Percentiles rank a stretch among this genome's conserved stretches.
phyloP scores from a whole-genome alignment of 1,140 invertebrate genomes.

The Odontomachus brunneus region DNA sequence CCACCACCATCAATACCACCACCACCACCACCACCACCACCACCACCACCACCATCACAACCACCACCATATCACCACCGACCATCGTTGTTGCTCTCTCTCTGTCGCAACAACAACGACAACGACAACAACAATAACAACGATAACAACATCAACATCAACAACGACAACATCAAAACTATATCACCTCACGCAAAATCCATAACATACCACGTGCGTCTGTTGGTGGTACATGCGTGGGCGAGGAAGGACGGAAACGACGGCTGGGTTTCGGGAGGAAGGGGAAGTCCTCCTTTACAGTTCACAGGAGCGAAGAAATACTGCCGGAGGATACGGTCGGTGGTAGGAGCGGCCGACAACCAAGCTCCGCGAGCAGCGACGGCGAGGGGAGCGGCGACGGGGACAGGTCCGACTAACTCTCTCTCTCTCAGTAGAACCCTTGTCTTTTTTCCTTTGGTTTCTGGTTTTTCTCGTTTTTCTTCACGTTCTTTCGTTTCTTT shows the following conservation, averaged over 20 bases:
- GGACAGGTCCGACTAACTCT: slow-evolving; percentile 88
- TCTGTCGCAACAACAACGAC: slow-evolving; percentile 23
- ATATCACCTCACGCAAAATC: slow-evolving; percentile 76
- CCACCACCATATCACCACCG: slow-evolving; percentile 16
- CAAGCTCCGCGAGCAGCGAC: slow-evolving; percentile 96
- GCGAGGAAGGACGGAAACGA: slow-evolving; percentile 94
- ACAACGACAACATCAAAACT: slow-evolving; percentile 52
- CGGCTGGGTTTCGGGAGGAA: slow-evolving; percentile 97
- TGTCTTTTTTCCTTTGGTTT: slow-evolving; percentile 54
- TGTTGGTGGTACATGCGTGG: slow-evolving; percentile 85
- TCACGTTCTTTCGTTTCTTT: not conserved
- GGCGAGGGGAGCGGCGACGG: slow-evolving; percentile 94
- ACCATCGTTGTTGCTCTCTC: slow-evolving; percentile 36
- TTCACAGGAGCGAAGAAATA: slow-evolving; percentile 97
- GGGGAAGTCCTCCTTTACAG: slow-evolving; percentile 97
- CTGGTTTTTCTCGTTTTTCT: slow-evolving; percentile 50
- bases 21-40: too few species aligned
- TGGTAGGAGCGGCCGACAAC: slow-evolving; percentile 90
- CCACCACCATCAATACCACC: not conserved
- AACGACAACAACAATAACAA: slow-evolving; percentile 33
- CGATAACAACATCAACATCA: slow-evolving; percentile 62
- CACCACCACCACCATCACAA: too few species aligned
- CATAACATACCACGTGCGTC: slow-evolving; percentile 83
- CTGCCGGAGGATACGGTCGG: slow-evolving; percentile 92
- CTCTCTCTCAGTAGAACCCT: slow-evolving; percentile 46